phyloP scores from a whole-genome alignment of 2,888 invertebrate species.

The Plutella xylostella region DNA sequence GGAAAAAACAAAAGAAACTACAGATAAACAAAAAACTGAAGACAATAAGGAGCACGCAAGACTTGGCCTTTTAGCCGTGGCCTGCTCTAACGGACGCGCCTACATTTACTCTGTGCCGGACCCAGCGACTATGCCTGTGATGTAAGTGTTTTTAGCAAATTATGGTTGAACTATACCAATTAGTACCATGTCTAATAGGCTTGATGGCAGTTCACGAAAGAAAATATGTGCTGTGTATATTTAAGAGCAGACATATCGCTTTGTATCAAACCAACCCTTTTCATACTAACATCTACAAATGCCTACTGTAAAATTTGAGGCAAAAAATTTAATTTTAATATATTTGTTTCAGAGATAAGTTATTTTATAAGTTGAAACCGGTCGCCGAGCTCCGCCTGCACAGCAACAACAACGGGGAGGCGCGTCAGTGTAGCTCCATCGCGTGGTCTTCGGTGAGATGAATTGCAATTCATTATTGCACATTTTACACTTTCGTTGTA shows the following conservation, averaged over 20 bases:
- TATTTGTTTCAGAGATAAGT: slow-evolving; percentile 33
- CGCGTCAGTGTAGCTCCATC: slow-evolving; percentile 60
- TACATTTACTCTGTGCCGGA: slow-evolving; percentile 73
- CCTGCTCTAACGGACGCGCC: slow-evolving; percentile 74
- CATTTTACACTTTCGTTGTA: no score
- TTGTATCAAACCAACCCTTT: no score
- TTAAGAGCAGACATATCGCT: no score
- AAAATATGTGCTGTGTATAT: no score
- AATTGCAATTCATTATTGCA: no score
- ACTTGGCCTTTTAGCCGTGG: slow-evolving; percentile 77
- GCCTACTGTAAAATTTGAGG: no score
- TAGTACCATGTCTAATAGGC: no score
- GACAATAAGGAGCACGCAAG: no score
- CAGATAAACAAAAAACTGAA: no score
- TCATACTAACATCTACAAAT: no score
- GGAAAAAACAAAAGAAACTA: no score
- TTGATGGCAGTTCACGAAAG: no score
- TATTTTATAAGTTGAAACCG: slow-evolving; percentile 54
- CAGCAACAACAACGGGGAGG: slow-evolving; percentile 26
- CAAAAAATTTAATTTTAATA: background rate
- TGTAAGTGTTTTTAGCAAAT: slow-evolving; percentile 22
- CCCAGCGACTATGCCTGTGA: slow-evolving; percentile 32
- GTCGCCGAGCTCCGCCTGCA: slow-evolving; percentile 48
- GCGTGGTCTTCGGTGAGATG: slow-evolving; percentile 60
- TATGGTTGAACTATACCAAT: background rate